phyloP scores from a whole-genome alignment of 2,888 invertebrate species.

The Lapara coniferarum region DNA sequence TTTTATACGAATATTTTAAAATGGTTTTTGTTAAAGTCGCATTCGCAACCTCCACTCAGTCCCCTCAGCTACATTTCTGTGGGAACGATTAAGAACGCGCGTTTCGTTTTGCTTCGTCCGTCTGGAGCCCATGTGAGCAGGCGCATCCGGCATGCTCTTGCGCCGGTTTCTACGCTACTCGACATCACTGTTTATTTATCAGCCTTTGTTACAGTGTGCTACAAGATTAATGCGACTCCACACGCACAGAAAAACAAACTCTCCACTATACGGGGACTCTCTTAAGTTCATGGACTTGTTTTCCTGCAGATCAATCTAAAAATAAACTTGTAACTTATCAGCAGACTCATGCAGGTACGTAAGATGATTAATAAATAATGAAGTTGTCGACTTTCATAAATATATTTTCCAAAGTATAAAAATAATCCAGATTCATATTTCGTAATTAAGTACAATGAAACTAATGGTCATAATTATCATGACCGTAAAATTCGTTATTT shows the following conservation, averaged over 20 bases:
- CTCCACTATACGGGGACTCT: slow-evolving; percentile 18
- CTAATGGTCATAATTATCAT: slow-evolving; percentile 62
- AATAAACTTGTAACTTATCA: slow-evolving; percentile 17
- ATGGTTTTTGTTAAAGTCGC: slow-evolving; percentile 73
- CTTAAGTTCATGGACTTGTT: slow-evolving; percentile 18
- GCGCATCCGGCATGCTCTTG: slow-evolving; percentile 71
- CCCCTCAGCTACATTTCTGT: slow-evolving; percentile 71
- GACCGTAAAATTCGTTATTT: slow-evolving; percentile 68
- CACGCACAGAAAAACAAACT: slow-evolving; percentile 38
- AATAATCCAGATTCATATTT: slow-evolving; percentile 52
- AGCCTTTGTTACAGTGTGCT: slow-evolving; percentile 50
- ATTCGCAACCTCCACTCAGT: slow-evolving; percentile 74
- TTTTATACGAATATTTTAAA: slow-evolving; percentile 59
- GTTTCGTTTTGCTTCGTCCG: slow-evolving; percentile 70
- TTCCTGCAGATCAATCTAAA: slow-evolving; percentile 20
- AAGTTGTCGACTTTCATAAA: background rate
- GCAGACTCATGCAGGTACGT: background rate
- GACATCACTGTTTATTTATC: slow-evolving; percentile 64
- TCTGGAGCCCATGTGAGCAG: slow-evolving; percentile 78
- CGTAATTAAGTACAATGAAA: slow-evolving; percentile 65
- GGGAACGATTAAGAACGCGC: slow-evolving; percentile 72
- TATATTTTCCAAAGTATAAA: slow-evolving; percentile 38
- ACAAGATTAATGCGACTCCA: slow-evolving; percentile 50
- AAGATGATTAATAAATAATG: slow-evolving; percentile 1
- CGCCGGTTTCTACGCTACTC: slow-evolving; percentile 52